Percentiles rank a stretch among this genome's conserved stretches.
These are phyloP conservation scores for Casuarius casuarius DNA, from an alignment of 2,113 vertebrate species.

Conservation along the genomic window DNA sequence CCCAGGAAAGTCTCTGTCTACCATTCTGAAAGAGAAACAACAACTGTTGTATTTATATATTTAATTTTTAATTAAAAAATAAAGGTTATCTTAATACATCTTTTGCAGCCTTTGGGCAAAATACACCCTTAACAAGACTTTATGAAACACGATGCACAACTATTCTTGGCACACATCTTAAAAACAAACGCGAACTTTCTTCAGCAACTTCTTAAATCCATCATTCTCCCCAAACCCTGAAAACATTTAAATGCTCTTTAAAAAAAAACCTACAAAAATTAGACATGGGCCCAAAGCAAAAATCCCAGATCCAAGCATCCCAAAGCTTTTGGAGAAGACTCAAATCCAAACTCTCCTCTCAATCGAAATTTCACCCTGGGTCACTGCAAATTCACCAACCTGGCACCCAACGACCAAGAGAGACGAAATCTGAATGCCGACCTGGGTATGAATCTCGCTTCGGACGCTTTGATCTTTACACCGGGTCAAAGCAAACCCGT, in stretches of 20 bases:
- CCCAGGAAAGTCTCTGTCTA: neutral
- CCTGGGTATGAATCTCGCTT: neutral
- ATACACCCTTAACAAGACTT: slow-evolving; percentile 67
- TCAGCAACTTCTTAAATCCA: slow-evolving; percentile 52
- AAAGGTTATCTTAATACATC: slow-evolving; percentile 81
- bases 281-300: slow-evolving; percentile 30
- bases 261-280: slow-evolving; percentile 35
- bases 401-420: neutral
- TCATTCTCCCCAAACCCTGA: slow-evolving; percentile 27
- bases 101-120: slow-evolving; percentile 73
- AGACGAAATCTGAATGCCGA: neutral
- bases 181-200: slow-evolving; percentile 64
- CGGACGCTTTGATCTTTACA: neutral
- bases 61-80: slow-evolving; percentile 86
- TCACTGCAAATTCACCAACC: neutral
- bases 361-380: slow-evolving; percentile 45
- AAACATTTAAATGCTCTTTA: slow-evolving; percentile 61
- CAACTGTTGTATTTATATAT: slow-evolving; percentile 60
- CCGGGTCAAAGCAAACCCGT: neutral
- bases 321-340: slow-evolving; percentile 40
- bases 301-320: slow-evolving; percentile 18
- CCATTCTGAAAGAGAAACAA: slow-evolving; percentile 26
- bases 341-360: slow-evolving; percentile 74
- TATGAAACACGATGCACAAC: slow-evolving; percentile 64
- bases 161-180: slow-evolving; percentile 70